These are phyloP conservation scores for Oconnorella tubifera DNA, from an alignment of 2,888 invertebrate genomes.

Conservation along the genomic window DNA sequence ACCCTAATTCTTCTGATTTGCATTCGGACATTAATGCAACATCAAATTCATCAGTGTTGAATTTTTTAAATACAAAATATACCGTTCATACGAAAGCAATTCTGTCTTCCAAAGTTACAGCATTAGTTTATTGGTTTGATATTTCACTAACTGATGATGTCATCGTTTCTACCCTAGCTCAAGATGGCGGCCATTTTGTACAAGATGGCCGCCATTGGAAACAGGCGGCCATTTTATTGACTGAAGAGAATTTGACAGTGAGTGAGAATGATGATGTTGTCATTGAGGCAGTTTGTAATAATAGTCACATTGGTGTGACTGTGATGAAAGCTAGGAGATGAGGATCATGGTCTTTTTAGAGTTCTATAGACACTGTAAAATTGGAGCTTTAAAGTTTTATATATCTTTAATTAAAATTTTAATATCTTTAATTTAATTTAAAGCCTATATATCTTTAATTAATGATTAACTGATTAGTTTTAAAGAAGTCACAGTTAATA, in stretches of 20 bases:
- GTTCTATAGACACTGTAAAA: no score
- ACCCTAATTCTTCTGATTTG: neutral
- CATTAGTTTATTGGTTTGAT: conserved; percentile 1
- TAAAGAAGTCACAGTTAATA: no score
- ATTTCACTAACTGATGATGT: neutral
- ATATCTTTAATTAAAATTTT: no score
- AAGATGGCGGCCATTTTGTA: neutral
- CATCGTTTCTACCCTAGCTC: neutral
- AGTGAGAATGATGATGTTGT: neutral
- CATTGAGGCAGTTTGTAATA: neutral
- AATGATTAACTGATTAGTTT: no score
- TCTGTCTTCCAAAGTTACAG: neutral
- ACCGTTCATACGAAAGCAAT: neutral
- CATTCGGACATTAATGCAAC: neutral
- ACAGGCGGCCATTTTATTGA: conserved; percentile 1
- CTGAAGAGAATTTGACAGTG: neutral
- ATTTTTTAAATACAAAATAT: neutral
- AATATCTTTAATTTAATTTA: no score
- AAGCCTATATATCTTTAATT: no score
- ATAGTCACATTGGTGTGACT: conserved; percentile 1
- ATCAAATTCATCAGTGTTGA: neutral
- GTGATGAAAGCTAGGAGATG: no score
- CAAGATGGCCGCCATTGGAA: neutral
- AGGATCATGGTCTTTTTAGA: no score
- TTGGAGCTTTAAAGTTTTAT: no score